Evolutionary conservation across 2,113 vertebrate species (phyloP).

Genomic region (Chlamydotis undulata): DNA sequence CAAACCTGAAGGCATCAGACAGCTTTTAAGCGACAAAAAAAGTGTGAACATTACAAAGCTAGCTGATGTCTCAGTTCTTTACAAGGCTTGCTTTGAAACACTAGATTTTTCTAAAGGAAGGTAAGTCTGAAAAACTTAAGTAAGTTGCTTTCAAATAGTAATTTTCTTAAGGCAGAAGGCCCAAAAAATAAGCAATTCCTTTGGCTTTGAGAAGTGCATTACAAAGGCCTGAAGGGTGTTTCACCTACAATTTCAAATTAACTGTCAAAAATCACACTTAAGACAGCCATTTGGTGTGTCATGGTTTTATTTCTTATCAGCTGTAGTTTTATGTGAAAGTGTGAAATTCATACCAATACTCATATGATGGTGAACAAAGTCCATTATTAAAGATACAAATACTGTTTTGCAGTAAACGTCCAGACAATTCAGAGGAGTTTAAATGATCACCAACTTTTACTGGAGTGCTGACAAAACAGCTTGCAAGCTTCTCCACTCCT

Average conservation of each 20-base stretch:
- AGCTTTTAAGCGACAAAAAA: background rate
- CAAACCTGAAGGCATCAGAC: background rate
- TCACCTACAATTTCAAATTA: background rate
- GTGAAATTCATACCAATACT: background rate
- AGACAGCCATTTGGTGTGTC: background rate
- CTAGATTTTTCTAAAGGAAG: background rate
- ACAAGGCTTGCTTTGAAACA: background rate
- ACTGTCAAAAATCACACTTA: background rate
- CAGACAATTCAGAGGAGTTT: background rate
- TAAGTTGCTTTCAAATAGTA: accelerated
- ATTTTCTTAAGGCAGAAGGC: background rate
- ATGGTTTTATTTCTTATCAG: background rate
- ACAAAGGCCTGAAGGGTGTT: accelerated
- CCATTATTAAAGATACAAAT: background rate
- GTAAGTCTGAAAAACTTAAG: background rate
- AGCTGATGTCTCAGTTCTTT: background rate
- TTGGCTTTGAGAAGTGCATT: accelerated
- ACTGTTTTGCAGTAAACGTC: background rate
- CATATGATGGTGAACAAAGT: background rate
- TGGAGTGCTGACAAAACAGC: background rate
- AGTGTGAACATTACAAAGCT: background rate
- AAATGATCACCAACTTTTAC: background rate
- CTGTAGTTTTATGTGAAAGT: background rate
- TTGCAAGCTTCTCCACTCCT: background rate
- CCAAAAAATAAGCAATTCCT: background rate